Base-by-base conservation (phyloP, 2,888 invertebrate genomes). In the Diarsia brunnea region DNA sequence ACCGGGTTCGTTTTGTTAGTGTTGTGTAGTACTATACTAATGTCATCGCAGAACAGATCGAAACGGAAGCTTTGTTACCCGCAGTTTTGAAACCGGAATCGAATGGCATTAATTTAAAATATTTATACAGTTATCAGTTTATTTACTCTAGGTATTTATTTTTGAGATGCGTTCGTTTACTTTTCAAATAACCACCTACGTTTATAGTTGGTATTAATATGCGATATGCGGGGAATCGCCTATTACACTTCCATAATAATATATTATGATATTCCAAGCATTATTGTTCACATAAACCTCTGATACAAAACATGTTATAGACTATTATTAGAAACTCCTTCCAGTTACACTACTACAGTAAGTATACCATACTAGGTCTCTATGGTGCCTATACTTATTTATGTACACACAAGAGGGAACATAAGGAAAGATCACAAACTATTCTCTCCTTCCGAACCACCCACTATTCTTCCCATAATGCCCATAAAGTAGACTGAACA, bases 51-150 rank as follows among this genome's bases (percentile, higher is more conserved):
- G 19, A 31, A 43, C 8, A 19, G 49, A 58, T 58, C 4, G 1
- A 58, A 47, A 27, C 43, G 21, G 19, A 55, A 43, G 19, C n/a
- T n/a, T 47, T 51, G 2, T 47, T 27, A 16, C 14, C 24, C 47
- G 16, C 7, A 43, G 49, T 78, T 60, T 65, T 16, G 24, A 4
- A 45, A 43, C 49, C 55, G 14, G 24, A 64, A 43, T 38, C 14
- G 21, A 31, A 64, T 77, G 38, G 27, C 49, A 64, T 69, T 27
- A 69, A 19, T 61, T 58, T 27, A 2, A 21, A 31, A 58, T 53
- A 16, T 31, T 49, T 55, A n/a, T 3, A 8, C 47, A 1, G 27
- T 63, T 71, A 65, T 78, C 78, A 65, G 27, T 66, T 72, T 60
- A 65, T 64, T 77, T 77, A 43, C 47, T 63, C 14, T 69, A 43